phyloP scores from a whole-genome alignment of 2,888 invertebrate species.

The Drosophila atroscutellata region DNA sequence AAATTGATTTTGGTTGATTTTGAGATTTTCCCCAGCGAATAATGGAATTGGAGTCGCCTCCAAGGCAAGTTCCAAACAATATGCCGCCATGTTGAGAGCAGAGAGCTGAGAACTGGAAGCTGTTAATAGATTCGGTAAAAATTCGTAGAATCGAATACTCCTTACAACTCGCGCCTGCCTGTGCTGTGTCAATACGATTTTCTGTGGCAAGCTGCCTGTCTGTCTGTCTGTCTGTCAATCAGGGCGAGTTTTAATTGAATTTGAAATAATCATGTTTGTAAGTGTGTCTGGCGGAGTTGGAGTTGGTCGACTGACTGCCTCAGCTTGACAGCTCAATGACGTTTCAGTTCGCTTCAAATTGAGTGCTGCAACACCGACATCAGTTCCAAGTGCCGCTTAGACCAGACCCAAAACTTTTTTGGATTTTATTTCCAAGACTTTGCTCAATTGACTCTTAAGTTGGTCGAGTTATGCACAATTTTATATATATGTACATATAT shows the following conservation, averaged over 20 bases:
- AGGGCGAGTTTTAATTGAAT: conserved; percentile 72
- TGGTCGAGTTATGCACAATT: background rate
- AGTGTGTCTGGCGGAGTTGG: conserved; percentile 2
- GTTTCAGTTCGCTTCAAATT: conserved; percentile 38
- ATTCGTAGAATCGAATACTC: conserved; percentile 49
- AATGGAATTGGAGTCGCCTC: background rate
- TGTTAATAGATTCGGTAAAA: conserved; percentile 30
- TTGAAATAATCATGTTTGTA: conserved; percentile 43
- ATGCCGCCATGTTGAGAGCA: conserved; percentile 43
- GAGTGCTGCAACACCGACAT: conserved; percentile 17
- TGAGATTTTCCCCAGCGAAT: background rate
- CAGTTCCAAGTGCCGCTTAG: conserved; percentile 8
- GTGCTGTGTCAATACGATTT: conserved; percentile 28
- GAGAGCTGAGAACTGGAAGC: conserved; percentile 12
- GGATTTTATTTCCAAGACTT: background rate
- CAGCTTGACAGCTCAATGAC: conserved; percentile 71
- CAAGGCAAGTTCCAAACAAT: conserved; percentile 26
- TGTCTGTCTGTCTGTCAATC: conserved; percentile 77
- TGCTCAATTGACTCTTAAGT: conserved; percentile 4
- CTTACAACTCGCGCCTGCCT: conserved; percentile 20
- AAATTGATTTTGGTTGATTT: background rate
- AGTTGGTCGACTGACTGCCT: conserved; percentile 11
- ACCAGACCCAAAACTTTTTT: conserved; percentile 8
- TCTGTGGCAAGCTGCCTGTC: conserved; percentile 42
- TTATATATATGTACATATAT: too few species aligned